Evolutionary conservation across 2,797 vertebrate species (phyloP), one percentile per base, ranked within the genome.

Genomic region (Parauchenoglanis ngamensis): DNA sequence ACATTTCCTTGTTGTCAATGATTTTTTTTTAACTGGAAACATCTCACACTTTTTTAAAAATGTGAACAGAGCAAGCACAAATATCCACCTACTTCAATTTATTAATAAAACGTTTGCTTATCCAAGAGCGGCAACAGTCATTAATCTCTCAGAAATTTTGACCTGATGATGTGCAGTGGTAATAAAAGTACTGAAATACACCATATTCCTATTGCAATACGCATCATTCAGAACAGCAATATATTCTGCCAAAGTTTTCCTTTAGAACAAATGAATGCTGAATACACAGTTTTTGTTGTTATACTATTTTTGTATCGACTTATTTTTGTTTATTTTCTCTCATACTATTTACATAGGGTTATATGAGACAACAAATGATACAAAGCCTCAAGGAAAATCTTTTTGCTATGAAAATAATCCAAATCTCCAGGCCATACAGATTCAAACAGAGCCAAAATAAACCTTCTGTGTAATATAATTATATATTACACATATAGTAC

Each of bases 141-240:
- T 61, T 25, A 25, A 59, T 80, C 31, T 44, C 19, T 61, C 11
- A 23, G 46, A 80, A 59, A 80, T 40, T 25, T 25, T 80, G 5
- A 80, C 44, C 21, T 44, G 35, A 25, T 40, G 21, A 80, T 80
- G 6, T 80, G 54, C 31, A 13, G 13, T 46, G 13, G 2, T 15
- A n/a, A 63, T 81, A 40, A 81, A 81, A 80, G 35, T 44, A 63
- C 35, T 44, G 57, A 63, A 63, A 63, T 59, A 63, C 63, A 13
- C 23, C 4, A 63, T 46, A 44, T 63, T 59, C 23, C 40, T 63
- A n/a, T 35, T 61, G 57, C n/a, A 81, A 4, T 81, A 23, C 40
- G 46, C 12, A 7, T 15, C 21, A 61, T 15, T 81, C 59, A 80
- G 21, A 61, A n/a, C 35, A 63, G 56, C 35, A 80, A 25, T 23